Conservation (phyloP, 2,888 invertebrate species). For the Brenthis hecate region DNA sequence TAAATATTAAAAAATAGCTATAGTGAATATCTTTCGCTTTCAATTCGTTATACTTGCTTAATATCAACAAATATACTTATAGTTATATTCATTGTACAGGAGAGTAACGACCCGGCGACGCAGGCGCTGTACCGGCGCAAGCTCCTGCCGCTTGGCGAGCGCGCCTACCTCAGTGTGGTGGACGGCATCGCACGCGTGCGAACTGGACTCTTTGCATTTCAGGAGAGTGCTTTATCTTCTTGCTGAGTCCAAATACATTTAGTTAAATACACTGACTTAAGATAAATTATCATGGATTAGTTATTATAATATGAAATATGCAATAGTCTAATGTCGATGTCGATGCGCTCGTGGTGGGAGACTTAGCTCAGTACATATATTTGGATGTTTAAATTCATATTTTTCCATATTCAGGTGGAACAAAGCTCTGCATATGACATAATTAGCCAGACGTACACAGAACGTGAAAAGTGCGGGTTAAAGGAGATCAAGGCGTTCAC, state of each 20-base stretch:
- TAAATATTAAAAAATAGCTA: too few relatives aligned
- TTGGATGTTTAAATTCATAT: background rate
- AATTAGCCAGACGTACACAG: conserved; percentile 83
- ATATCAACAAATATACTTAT: background rate
- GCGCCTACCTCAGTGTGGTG: conserved; percentile 75
- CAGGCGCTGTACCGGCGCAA: conserved; percentile 79
- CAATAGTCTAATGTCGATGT: too few relatives aligned
- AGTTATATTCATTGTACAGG: conserved; percentile 57
- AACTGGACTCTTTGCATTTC: conserved; percentile 81
- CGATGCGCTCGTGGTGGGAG: too few relatives aligned
- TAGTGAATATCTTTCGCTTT: too few relatives aligned
- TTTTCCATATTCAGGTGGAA: conserved; percentile 66
- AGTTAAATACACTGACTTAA: too few relatives aligned
- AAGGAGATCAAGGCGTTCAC: conserved; percentile 83
- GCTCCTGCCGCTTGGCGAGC: conserved; percentile 78
- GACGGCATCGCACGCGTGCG: conserved; percentile 82
- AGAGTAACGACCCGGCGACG: conserved; percentile 78
- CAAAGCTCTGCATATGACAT: conserved; percentile 82
- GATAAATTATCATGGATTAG: too few relatives aligned
- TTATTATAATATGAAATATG: too few relatives aligned
- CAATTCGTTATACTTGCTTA: too few relatives aligned
- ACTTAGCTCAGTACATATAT: too few relatives aligned
- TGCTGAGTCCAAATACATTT: background rate
- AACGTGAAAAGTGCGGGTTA: conserved; percentile 84
- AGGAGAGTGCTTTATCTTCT: conserved; percentile 53